These are phyloP conservation scores for Caerostris darwini DNA, from an alignment of 1,140 invertebrate genomes.

Conservation along the genomic window DNA sequence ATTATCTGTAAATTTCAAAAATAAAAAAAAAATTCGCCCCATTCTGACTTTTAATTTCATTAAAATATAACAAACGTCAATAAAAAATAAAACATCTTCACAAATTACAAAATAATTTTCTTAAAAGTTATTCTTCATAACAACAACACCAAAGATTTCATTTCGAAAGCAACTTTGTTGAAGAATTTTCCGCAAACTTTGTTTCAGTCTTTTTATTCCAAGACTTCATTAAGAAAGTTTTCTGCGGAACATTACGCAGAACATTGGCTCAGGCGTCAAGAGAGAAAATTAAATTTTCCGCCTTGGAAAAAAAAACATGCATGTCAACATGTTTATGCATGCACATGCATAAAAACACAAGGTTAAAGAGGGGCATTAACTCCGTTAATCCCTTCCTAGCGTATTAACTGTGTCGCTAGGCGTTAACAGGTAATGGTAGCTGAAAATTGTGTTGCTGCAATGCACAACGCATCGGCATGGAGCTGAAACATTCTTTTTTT, in stretches of 20 bases:
- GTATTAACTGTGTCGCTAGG: slow-evolving; percentile 18
- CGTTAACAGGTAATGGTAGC: slow-evolving; percentile 53
- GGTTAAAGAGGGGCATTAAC: slow-evolving; percentile 16
- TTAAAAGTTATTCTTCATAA: neutral
- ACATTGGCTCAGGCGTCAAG: neutral
- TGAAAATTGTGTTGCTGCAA: slow-evolving; percentile 27
- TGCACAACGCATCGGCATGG: slow-evolving; percentile 30
- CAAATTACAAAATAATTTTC: slow-evolving; percentile 11
- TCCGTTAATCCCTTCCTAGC: slow-evolving; percentile 18
- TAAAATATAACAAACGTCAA: neutral
- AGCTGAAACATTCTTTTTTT: slow-evolving; percentile 17
- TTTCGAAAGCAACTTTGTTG: neutral
- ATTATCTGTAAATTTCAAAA: no score
- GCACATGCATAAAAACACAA: neutral
- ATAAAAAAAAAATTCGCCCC: no score
- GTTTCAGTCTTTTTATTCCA: slow-evolving; percentile 7
- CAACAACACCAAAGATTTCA: neutral
- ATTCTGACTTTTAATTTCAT: neutral
- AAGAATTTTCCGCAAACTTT: neutral
- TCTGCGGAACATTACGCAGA: neutral
- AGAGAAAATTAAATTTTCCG: neutral
- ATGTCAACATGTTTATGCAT: neutral
- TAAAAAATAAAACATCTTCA: neutral
- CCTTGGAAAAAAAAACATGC: neutral
- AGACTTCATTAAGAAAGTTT: slow-evolving; percentile 37